Conservation (phyloP, 1,140 invertebrate species). For the Anthonomus grandis region DNA sequence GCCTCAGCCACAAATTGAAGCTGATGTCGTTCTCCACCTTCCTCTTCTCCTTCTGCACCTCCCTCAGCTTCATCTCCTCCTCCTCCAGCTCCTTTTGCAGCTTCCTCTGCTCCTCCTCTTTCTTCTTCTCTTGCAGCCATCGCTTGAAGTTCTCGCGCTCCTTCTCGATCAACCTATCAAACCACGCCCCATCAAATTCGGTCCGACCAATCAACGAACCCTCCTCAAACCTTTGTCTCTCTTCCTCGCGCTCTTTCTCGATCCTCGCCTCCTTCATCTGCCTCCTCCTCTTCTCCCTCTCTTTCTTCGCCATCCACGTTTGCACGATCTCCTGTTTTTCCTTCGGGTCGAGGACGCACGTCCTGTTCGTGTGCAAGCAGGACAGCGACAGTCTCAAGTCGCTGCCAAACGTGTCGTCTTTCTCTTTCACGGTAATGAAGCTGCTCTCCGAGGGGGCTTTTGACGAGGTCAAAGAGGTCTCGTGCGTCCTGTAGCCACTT, state of each 20-base stretch:
- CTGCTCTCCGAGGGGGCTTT: constrained; percentile 14
- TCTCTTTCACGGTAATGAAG: constrained; percentile 13
- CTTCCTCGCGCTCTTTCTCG: constrained; percentile 34
- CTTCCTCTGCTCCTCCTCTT: constrained; percentile 36
- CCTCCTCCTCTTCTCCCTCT: constrained; percentile 31
- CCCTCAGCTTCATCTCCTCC: constrained; percentile 40
- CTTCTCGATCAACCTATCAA: constrained; percentile 29
- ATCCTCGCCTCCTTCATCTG: constrained; percentile 26
- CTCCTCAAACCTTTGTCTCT: constrained; percentile 16
- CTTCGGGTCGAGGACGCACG: constrained; percentile 14
- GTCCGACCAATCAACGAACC: too few species aligned
- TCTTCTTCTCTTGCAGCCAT: constrained; percentile 43
- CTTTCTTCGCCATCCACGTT: constrained; percentile 40
- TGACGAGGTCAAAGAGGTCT: constrained; percentile 14
- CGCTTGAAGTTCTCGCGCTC: constrained; percentile 41
- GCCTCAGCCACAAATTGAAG: constrained; percentile 52
- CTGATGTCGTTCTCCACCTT: constrained; percentile 51
- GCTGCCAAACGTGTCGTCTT: neutral
- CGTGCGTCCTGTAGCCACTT: constrained; percentile 10
- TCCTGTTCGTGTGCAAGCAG: constrained; percentile 25
- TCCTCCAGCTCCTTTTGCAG: constrained; percentile 34
- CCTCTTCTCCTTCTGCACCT: constrained; percentile 43
- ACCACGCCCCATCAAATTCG: too few species aligned
- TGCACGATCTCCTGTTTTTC: constrained; percentile 32
- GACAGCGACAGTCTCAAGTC: constrained; percentile 35